Base-by-base conservation (phyloP, 35 echinoderm and acorn worm genomes). In the Apostichopus californicus region DNA sequence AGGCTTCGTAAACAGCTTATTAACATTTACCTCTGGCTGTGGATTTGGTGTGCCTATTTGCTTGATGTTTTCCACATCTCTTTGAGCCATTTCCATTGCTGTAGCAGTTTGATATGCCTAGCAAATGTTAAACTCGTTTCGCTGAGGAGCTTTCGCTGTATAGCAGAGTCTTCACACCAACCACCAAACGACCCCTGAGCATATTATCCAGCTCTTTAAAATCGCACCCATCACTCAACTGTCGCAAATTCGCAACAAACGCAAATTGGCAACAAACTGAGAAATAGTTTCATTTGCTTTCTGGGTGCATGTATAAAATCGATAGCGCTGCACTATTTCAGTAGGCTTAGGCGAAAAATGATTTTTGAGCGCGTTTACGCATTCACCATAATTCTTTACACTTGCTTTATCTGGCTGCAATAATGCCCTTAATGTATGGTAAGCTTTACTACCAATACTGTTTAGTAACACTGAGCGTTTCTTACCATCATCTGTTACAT, bases 301-400 rank as follows among this genome's bases (percentile, higher is more conserved):
- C 61, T 93, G 83, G 23, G 14, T 15, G 57, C 86, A 78, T 0
- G 55, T 93, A 59, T 93, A 59, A 54, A 93, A 93, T 46, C 56
- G 73, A 54, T 88, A 93, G 8, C 92, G 26, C 78, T 93, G 83
- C 18, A 89, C 92, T 88, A 93, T 93, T 56, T 89, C 92, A 77
- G 20, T 93, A 15, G 82, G 92, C 65, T 93, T 89, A 55, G 92
- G 86, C 10, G 18, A 21, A 58, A 17, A 89, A 77, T 93, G 68
- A 24, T 77, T 65, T 88, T 87, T 17, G 1, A 93, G 54, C 17
- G 80, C 86, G 8, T 73, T 68, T 72, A 89, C 60, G 23, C 23
- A 17, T 9, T 72, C 9, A 25, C 20, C 83, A 86, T 55, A 86
- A 13, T 5, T 56, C 17, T 86, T 86, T 2, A 15, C 9, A 55